Conservation (phyloP, 2,888 invertebrate genomes). For the Dynastes hyllus region DNA sequence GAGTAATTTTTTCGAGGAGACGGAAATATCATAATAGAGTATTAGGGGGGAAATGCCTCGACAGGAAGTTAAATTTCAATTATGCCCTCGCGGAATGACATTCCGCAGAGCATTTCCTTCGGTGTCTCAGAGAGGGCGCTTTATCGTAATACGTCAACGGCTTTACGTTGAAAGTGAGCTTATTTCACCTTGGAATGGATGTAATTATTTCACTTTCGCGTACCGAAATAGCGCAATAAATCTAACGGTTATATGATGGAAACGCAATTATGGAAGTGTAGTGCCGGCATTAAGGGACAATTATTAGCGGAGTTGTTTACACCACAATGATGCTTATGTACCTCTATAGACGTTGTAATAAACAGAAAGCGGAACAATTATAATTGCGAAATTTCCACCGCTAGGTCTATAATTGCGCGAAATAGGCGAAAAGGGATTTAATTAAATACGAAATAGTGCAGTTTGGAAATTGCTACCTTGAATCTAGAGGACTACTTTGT, state of each 20-base stretch:
- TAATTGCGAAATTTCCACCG: conserved; percentile 31
- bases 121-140: background rate
- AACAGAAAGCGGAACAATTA: conserved; percentile 31
- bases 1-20: conserved; percentile 12
- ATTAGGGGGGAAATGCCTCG: background rate
- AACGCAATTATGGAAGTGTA: conserved; percentile 33
- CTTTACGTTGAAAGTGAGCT: conserved; percentile 34
- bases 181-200: conserved; percentile 38
- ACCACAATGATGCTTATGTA: conserved; percentile 14
- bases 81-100: conserved; percentile 16
- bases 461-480: conserved; percentile 8
- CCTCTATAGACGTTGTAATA: conserved; percentile 16
- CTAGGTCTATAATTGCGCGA: conserved; percentile 27
- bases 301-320: conserved; percentile 28
- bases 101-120: conserved; percentile 18
- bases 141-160: conserved; percentile 26
- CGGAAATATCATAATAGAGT: conserved; percentile 17
- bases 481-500: background rate
- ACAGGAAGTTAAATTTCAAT: conserved; percentile 45
- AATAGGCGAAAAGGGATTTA: conserved; percentile 1
- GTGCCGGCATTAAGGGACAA: conserved; percentile 26
- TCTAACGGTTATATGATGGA: conserved; percentile 34
- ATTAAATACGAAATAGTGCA: conserved; percentile 27
- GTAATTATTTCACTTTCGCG: conserved; percentile 38
- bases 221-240: conserved; percentile 32